Evolutionary conservation across 2,888 invertebrate species (phyloP), one percentile per base, ranked within the genome.

Genomic region (Limnephilus marmoratus): DNA sequence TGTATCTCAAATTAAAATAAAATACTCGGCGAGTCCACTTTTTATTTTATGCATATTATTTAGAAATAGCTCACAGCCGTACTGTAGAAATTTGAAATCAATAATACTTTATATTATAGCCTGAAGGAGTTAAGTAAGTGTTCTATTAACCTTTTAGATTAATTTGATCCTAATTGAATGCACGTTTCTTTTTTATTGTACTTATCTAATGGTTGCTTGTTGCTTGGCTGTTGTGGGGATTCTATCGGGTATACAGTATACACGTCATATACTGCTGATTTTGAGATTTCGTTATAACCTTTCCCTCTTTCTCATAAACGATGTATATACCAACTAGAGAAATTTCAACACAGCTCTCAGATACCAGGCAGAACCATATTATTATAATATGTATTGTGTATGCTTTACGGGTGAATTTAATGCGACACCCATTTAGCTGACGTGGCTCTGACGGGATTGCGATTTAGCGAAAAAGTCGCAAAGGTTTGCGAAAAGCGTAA

Each of bases 391-490:
- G 49, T 68, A 68, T 68, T 68, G 24, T 68, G n/a, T 68, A 0
- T 68, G 24, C 68, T 68, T 68, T 68, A 68, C 24, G 24, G 24
- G 68, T 24, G 9, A 68, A 68, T 68, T 68, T 11, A 83, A 83
- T 37, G 37, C 83, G 37, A 83, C 83, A 83, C 83, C 37, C 83
- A 7, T 83, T 83, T 83, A 15, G 83, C 83, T 83, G 83, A 83
- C 83, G 18, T 34, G 83, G 37, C 37, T 18, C 83, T 83, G 37
- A 18, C 24, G 83, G 83, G 83, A 37, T 83, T 83, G 83, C 24
- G 37, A 83, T 24, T 68, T 68, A n/a, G 24, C 83, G 83, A 83
- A 83, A 83, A 83, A 83, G 37, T 83, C 37, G 83, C 37, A n/a
- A 34, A 83, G 37, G 37, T 83, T 83, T 9, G 83, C 83, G 83